These are phyloP conservation scores for Lasius platythorax DNA, from an alignment of 2,888 invertebrate species.

Conservation along the genomic window DNA sequence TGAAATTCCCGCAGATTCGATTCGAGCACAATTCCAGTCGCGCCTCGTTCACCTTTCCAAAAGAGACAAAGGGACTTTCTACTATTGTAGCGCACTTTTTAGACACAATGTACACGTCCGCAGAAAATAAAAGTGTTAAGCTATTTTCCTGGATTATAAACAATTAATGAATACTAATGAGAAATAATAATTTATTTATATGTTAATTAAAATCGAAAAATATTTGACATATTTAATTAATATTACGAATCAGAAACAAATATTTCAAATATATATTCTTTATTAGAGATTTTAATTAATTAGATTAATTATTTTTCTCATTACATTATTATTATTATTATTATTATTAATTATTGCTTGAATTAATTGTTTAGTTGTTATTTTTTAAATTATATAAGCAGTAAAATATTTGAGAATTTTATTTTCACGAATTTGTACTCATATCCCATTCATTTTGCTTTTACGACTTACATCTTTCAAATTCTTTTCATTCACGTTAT, in stretches of 20 bases:
- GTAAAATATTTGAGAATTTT: neutral
- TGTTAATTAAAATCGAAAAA: too few relatives aligned
- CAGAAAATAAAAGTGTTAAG: neutral
- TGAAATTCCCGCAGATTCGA: neutral
- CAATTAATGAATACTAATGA: too few relatives aligned
- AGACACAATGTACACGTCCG: conserved; percentile 54
- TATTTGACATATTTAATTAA: neutral
- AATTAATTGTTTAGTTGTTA: too few relatives aligned
- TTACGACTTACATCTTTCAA: neutral
- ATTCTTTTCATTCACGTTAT: neutral
- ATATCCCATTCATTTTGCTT: neutral
- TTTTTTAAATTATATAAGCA: neutral
- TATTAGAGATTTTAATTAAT: too few relatives aligned
- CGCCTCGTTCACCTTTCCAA: conserved; percentile 3
- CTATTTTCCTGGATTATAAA: too few relatives aligned
- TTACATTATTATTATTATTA: too few relatives aligned
- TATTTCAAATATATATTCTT: too few relatives aligned
- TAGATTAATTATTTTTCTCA: too few relatives aligned
- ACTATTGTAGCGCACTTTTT: conserved; percentile 38
- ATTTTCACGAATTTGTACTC: neutral
- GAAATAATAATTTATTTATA: too few relatives aligned
- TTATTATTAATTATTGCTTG: too few relatives aligned
- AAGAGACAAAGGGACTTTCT: conserved; percentile 26
- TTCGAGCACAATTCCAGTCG: neutral
- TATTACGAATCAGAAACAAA: too few relatives aligned